Base-by-base conservation (phyloP, 2,113 vertebrate genomes). In the Ptilorrhoa leucosticta region DNA sequence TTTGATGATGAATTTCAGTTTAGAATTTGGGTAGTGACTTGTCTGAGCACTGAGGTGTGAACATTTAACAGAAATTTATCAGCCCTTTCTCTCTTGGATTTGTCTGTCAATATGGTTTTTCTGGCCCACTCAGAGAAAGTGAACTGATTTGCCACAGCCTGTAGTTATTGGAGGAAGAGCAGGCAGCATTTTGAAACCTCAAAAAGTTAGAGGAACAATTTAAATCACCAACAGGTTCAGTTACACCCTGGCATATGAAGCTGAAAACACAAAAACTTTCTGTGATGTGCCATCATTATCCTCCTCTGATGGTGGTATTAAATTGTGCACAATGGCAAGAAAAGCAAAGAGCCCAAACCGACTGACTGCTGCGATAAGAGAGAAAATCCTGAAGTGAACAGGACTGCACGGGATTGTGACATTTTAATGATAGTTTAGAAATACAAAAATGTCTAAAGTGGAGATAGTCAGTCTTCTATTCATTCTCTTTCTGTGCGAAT, bases 401-500 rank as follows among this genome's bases (percentile, higher is more conserved):
- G 48, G 70, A 87, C 63, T 61, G 73, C 85, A 83, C 65, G 68
- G 71, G 58, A 92, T 80, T 80, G 94, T 93, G 91, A 89, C 91
- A 95, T 93, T 97, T 96, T 93, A 96, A 96, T 95, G 85, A 80
- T 77, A 77, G 69, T 95, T 96, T 94, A 91, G 83, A 87, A 94
- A 83, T 65, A 92, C 76, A 92, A 84, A 83, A 89, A 90, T 33
- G 44, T 84, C 95, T 94, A 45, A 88, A 87, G 50, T 60, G 17
- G 40, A 92, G 75, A 85, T 24, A 82, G 61, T 76, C 51, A 26
- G 42, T 64, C 40, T 81, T 88, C 96, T 89, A 58, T 92, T 96
- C 53, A 54, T 86, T 72, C 80, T 72, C 47, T 76, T 96, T 80
- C 71, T 63, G 16, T 54, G 24, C 44, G 73, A 90, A 93, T 68